Conservation (phyloP, 2,888 invertebrate species). For the Epinotia demarniana region DNA sequence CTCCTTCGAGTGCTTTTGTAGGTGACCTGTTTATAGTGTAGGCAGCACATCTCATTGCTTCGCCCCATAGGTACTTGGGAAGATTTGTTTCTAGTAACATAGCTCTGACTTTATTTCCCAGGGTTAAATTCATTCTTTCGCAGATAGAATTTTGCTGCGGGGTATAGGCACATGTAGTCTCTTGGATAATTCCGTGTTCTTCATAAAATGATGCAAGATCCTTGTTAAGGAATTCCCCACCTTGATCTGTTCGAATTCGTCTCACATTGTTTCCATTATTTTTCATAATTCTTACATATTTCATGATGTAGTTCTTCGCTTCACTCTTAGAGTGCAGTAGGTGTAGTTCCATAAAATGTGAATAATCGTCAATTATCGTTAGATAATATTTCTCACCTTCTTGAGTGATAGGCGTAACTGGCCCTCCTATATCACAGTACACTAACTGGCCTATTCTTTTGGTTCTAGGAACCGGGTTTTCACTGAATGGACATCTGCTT, state of each 20-base stretch:
- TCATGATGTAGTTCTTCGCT: not conserved
- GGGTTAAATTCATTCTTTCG: not conserved
- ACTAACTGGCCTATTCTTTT: not conserved
- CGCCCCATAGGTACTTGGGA: conserved; percentile 5
- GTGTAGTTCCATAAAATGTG: not conserved
- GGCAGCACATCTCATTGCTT: conserved; percentile 3
- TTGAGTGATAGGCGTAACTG: not conserved
- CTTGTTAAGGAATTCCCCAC: not conserved
- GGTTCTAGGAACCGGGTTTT: not conserved
- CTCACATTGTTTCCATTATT: not conserved
- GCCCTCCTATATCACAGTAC: not conserved
- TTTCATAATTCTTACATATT: not conserved
- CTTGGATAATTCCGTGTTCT: not conserved
- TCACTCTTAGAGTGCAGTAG: not conserved
- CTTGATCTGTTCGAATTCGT: not conserved
- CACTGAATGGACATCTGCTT: not conserved
- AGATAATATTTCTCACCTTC: not conserved
- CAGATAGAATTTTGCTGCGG: not conserved
- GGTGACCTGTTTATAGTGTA: not conserved
- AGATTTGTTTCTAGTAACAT: not conserved
- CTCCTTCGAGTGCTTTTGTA: not conserved
- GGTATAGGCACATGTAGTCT: not conserved
- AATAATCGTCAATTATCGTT: not conserved
- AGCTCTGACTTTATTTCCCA: not conserved
- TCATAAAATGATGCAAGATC: no score